Conservation (phyloP, 2,888 invertebrate species). For the Lucinisca nassula region DNA sequence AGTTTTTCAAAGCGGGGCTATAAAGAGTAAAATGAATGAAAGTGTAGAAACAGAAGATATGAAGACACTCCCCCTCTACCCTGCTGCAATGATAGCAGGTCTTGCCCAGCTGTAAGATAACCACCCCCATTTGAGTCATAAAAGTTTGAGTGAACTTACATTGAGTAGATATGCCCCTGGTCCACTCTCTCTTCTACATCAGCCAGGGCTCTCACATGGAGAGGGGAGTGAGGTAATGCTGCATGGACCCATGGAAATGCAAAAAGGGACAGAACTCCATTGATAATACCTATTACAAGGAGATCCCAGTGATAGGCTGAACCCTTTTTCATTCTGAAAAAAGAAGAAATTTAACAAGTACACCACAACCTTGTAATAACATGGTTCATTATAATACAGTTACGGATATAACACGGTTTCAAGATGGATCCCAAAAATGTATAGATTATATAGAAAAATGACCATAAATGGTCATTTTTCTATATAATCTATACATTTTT, state of each 20-base stretch:
- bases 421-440: too few species aligned
- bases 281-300: slow-evolving; percentile 90
- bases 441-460: too few species aligned
- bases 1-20: too few species aligned
- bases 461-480: too few species aligned
- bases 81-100: too few species aligned
- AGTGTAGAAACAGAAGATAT: too few species aligned
- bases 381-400: neutral
- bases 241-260: slow-evolving; percentile 91
- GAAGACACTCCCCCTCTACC: too few species aligned
- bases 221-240: slow-evolving; percentile 90
- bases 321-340: slow-evolving; percentile 90
- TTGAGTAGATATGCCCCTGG: slow-evolving; percentile 90
- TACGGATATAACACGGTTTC: too few species aligned
- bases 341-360: neutral
- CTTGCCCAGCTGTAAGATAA: too few species aligned
- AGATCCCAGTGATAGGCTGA: slow-evolving; percentile 90
- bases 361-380: neutral
- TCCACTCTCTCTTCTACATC: slow-evolving; percentile 91
- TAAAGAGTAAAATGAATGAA: too few species aligned
- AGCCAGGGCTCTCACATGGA: slow-evolving; percentile 90
- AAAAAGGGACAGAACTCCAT: slow-evolving; percentile 89
- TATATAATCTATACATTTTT: too few species aligned
- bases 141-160: slow-evolving; percentile 89
- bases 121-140: too few species aligned